These are phyloP conservation scores for Pomacea canaliculata DNA, from an alignment of 2,888 invertebrate species.

Conservation along the genomic window DNA sequence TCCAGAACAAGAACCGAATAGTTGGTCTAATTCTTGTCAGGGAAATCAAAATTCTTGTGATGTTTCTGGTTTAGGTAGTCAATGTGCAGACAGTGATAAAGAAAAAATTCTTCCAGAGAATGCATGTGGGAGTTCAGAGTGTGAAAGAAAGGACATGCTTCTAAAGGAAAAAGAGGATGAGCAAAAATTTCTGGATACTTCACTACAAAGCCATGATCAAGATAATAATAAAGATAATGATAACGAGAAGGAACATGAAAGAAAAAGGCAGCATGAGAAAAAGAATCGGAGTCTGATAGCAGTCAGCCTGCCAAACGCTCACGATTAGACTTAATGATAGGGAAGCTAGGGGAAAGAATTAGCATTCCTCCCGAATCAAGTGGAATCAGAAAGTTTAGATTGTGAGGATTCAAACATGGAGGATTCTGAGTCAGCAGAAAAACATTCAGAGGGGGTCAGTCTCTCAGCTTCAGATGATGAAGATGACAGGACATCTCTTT, in stretches of 20 bases:
- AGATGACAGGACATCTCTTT: constrained; percentile 30
- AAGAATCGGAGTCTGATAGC: constrained; percentile 29
- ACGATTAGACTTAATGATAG: constrained; percentile 45
- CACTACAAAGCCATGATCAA: neutral
- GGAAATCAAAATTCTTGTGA: too few relatives aligned
- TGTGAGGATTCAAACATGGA: constrained; percentile 44
- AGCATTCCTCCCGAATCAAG: constrained; percentile 40
- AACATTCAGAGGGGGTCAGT: constrained; percentile 37
- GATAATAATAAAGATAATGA: constrained; percentile 1
- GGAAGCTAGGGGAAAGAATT: constrained; percentile 44
- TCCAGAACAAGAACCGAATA: too few relatives aligned
- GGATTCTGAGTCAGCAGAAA: constrained; percentile 36
- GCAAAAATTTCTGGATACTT: too few relatives aligned
- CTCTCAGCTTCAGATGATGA: constrained; percentile 38
- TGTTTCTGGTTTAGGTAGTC: too few relatives aligned
- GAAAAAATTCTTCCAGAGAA: too few relatives aligned
- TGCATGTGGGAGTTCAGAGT: too few relatives aligned
- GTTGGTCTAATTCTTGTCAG: too few relatives aligned
- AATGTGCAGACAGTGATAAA: too few relatives aligned
- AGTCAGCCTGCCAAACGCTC: constrained; percentile 48
- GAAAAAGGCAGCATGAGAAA: constrained; percentile 22
- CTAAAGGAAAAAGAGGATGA: too few relatives aligned
- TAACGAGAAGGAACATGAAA: constrained; percentile 3
- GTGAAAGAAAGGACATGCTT: too few relatives aligned
- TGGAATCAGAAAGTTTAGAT: constrained; percentile 31